Evolutionary conservation across 2,797 vertebrate genomes (phyloP), one percentile per base, ranked within the genome.

Genomic region (Liparis tanakae): DNA sequence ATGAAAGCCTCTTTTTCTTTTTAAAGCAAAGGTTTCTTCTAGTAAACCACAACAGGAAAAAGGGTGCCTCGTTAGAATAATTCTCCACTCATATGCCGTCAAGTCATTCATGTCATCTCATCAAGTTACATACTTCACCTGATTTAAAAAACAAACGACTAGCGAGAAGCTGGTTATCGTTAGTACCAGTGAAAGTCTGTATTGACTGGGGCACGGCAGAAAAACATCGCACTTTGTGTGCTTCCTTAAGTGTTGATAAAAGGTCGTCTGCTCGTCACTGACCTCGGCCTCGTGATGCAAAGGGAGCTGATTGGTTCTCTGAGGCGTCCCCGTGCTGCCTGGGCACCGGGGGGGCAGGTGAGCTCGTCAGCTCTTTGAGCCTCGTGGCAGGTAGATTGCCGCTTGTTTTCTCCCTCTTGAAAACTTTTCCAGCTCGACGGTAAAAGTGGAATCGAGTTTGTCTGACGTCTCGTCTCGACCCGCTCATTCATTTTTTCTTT

Each of bases 341-440:
- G 44, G 25, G 57, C 55, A n/a, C n/a, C n/a, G n/a, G 61, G 17
- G 50, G 51, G 17, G 43, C 7, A 10, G 55, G 72, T 79, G 25
- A 61, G 61, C 70, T 12, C 14, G 75, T 74, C 71, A 63, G 6
- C 37, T 53, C 15, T 57, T 33, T 1, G 1, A 54, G 70, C n/a
- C 10, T 46, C 51, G 14, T 67, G 76, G 57, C 74, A 75, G 65
- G 53, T 72, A 61, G 84, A 85, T 54, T 82, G 70, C 20, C 62
- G 66, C 66, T 13, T 20, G 59, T 76, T 76, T 76, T 66, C 55
- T 15, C 9, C 34, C 34, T 17, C 22, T 37, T 50, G 6, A 18
- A 48, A 76, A 67, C 68, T 25, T 81, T 74, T 61, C 25, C 25
- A 2, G 62, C 54, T 39, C 70, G 37, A 62, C 10, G 64, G 3